Conservation (phyloP, 2,797 vertebrate genomes). For the Smutsia temminckii region DNA sequence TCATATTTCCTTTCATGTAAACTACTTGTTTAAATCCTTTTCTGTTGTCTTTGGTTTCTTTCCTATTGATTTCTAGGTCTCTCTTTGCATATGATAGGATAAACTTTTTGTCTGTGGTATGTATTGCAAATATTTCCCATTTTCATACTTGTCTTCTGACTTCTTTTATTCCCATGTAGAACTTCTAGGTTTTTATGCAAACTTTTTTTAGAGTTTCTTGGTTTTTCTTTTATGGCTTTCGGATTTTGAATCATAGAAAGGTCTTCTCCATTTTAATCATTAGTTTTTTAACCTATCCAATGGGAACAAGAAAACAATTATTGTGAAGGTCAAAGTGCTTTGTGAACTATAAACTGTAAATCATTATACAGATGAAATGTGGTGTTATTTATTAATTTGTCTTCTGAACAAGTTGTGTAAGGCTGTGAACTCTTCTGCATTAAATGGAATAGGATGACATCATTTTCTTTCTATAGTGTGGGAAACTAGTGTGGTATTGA, state of each 20-base stretch:
- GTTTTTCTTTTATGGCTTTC: conserved; percentile 58
- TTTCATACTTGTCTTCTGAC: conserved; percentile 30
- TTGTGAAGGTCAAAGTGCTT: conserved; percentile 65
- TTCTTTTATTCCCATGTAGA: background rate
- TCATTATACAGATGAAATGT: conserved; percentile 70
- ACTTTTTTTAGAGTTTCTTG: background rate
- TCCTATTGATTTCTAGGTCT: conserved; percentile 42
- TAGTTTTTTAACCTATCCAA: conserved; percentile 29
- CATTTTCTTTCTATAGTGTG: background rate
- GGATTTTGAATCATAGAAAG: conserved; percentile 57
- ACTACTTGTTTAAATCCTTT: conserved; percentile 31
- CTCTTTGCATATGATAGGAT: background rate
- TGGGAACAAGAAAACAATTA: conserved; percentile 35
- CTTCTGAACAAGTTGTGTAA: conserved; percentile 53
- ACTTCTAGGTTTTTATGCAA: background rate
- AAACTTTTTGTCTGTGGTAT: background rate
- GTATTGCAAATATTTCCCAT: conserved; percentile 9
- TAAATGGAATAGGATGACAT: conserved; percentile 2
- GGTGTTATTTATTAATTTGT: conserved; percentile 68
- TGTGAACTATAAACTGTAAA: conserved; percentile 69
- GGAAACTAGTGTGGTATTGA: conserved; percentile 31
- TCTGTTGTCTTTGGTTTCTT: conserved; percentile 29
- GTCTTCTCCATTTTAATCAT: conserved; percentile 21
- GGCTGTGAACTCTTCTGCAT: conserved; percentile 26
- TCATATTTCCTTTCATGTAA: conserved; percentile 49